Conservation (phyloP, 2,113 vertebrate species). For the Pachyramphus minor region DNA sequence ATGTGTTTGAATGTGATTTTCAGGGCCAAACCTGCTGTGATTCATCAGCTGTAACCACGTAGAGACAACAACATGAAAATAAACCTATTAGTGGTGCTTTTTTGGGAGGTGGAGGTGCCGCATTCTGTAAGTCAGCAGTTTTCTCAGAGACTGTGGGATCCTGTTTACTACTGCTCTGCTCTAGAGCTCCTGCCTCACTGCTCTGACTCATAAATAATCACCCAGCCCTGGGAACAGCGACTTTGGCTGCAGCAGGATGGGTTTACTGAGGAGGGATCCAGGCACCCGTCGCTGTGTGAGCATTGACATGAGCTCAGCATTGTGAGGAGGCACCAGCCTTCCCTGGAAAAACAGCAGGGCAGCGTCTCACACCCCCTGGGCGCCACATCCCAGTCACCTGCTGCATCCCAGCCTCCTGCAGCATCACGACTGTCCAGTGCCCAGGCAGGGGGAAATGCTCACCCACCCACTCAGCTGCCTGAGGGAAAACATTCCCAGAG, state of each 20-base stretch:
- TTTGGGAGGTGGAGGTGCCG: not conserved
- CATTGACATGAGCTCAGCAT: not conserved
- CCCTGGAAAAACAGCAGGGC: not conserved
- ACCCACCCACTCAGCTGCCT: fast-evolving
- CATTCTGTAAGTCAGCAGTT: not conserved
- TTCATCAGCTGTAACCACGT: not conserved
- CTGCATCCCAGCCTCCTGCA: not conserved
- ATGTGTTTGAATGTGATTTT: not conserved
- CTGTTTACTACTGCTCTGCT: not conserved
- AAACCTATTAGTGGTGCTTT: not conserved
- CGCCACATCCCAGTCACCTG: not conserved
- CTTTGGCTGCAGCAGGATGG: not conserved
- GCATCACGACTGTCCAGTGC: not conserved
- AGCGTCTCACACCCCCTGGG: fast-evolving
- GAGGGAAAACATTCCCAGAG: not conserved
- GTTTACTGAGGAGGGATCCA: not conserved
- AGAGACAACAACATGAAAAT: not conserved
- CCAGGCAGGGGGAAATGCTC: not conserved
- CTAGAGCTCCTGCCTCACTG: not conserved
- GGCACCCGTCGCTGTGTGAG: not conserved
- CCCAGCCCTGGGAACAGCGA: not conserved
- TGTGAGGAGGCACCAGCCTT: not conserved
- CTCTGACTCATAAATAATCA: not conserved
- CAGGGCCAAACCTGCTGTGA: not conserved
- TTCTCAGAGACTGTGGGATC: not conserved